Percentiles rank a stretch among this genome's conserved stretches.
Conservation (phyloP, 2,113 vertebrate species). For the Periophthalmodon schlosseri region DNA sequence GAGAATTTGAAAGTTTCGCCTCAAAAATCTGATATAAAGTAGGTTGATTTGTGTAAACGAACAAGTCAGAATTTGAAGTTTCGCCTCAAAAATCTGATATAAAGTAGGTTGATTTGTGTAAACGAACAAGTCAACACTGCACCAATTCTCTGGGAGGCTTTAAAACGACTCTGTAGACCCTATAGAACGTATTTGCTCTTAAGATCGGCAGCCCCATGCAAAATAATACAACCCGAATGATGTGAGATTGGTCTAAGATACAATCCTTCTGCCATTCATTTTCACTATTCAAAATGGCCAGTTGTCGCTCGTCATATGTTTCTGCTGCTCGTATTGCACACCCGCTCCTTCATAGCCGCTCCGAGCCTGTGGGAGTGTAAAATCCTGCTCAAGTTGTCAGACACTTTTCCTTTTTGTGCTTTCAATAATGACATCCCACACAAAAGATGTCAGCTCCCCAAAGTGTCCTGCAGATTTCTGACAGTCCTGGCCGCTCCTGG, state of each 20-base stretch:
- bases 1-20: no score
- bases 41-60: no score
- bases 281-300: neutral
- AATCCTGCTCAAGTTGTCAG: conserved; percentile 4
- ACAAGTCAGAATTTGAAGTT: no score
- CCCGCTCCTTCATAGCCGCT: neutral
- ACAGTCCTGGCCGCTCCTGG: conserved; percentile 29
- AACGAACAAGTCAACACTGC: no score
- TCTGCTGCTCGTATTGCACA: neutral
- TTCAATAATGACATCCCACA: conserved; percentile 14
- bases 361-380: conserved; percentile 1
- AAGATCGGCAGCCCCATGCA: no score
- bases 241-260: neutral
- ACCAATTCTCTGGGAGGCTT: no score
- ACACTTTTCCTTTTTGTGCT: conserved; percentile 9
- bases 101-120: no score
- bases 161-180: no score
- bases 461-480: conserved; percentile 16
- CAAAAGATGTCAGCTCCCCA: conserved; percentile 22
- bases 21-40: no score
- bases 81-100: no score
- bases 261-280: neutral
- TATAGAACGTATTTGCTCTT: no score
- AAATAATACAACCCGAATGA: no score
- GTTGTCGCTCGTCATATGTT: conserved; percentile 3